Evolutionary conservation across 2,797 vertebrate species (phyloP).

Genomic region (Myiothlypis coronata): DNA sequence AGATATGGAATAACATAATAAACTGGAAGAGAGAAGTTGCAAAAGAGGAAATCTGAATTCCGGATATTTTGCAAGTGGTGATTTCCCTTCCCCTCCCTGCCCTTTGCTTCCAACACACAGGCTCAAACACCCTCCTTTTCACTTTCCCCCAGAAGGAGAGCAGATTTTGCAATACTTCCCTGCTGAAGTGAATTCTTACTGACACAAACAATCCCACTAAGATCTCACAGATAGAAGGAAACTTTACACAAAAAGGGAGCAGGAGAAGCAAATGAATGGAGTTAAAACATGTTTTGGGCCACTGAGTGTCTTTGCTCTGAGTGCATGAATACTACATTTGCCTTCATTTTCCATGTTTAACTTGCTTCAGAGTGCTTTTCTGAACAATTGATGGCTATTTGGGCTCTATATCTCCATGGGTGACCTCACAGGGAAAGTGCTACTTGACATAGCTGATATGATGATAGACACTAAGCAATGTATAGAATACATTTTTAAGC

Average conservation of each 20-base stretch:
- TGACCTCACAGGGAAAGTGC: background rate
- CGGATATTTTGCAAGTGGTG: background rate
- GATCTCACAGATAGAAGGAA: background rate
- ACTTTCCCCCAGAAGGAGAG: background rate
- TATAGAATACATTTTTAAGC: background rate
- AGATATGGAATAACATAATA: background rate
- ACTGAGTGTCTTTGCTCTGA: background rate
- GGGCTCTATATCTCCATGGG: background rate
- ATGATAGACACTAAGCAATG: background rate
- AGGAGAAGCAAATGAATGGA: background rate
- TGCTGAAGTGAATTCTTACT: background rate
- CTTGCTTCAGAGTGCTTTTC: background rate
- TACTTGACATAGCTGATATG: background rate
- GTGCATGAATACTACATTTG: background rate
- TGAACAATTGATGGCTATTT: background rate
- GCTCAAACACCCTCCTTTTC: background rate
- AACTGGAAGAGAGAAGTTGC: background rate
- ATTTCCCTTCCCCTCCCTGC: background rate
- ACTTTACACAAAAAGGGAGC: background rate
- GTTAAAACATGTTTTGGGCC: background rate
- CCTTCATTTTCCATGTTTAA: background rate
- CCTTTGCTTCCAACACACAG: background rate
- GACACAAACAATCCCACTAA: background rate
- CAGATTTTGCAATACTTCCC: constrained; percentile 3
- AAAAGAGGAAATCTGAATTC: background rate